Base-by-base conservation (phyloP, 2,113 vertebrate genomes). In the Nycticryphes semicollaris region DNA sequence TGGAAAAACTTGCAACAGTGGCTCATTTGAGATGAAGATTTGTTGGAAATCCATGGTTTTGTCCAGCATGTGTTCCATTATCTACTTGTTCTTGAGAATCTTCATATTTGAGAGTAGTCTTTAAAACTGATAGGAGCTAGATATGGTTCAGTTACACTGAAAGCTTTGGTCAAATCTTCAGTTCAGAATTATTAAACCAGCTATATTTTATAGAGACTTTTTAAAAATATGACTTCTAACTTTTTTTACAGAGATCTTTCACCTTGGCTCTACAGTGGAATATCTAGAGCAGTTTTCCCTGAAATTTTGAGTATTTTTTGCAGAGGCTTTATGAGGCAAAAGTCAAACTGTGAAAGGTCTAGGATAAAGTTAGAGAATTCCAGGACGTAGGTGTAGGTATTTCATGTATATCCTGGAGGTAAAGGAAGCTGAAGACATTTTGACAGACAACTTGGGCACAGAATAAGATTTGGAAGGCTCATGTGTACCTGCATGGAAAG, bases 11-110 rank as follows among this genome's bases (percentile, higher is more conserved):
- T 87, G 3, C 1, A 54, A 2, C 20, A 59, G 24, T 69, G 54
- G 3, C 20, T 75, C 27, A 82, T 47, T 84, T 64, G 31, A 68
- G 54, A 69, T 5, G 35, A 56, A 33, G 5, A 23, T 56, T 59
- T 50, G 20, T 63, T 87, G 5, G 10, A 62, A 84, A 67, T 53
- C 19, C 8, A 50, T 74, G 18, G 5, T 78, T 70, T 75, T 84
- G 28, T 57, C 25, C 17, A 70, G 31, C n/a, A 8, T 0, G 0
- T 28, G 2, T 84, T 78, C 33, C 9, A 5, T 77, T 87, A 14
- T 15, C 5, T 47, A 10, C 37, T 31, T 67, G 66, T 51, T 67
- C 25, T 72, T 19, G 3, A 60, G 13, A 74, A 47, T 16, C 37
- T 64, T 60, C 6, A 7, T 54, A 18, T 56, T 82, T 41, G 48